Evolutionary conservation across 2,113 vertebrate species (phyloP).

Genomic region (Bungarus multicinctus): DNA sequence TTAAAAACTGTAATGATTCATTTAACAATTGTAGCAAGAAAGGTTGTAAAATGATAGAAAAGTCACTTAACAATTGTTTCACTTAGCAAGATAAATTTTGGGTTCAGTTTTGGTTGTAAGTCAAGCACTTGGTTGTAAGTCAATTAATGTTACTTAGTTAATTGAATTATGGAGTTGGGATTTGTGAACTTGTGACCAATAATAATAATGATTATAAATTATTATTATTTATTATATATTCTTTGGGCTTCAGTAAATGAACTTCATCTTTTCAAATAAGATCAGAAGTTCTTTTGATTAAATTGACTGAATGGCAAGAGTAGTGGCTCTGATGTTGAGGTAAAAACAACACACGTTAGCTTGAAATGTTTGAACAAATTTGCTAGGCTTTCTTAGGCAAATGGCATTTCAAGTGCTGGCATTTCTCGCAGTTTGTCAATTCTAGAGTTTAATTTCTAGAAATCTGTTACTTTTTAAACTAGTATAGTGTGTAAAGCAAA

Average conservation of each 20-base stretch:
- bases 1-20: no score
- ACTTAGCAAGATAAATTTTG: no score
- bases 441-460: constrained; percentile 19
- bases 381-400: neutral
- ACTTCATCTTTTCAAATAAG: neutral
- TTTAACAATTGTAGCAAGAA: no score
- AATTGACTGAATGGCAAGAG: neutral
- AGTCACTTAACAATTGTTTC: no score
- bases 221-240: no score
- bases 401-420: neutral
- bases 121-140: no score
- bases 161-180: neutral
- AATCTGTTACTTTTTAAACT: constrained; percentile 10
- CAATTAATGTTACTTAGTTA: neutral
- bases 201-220: no score
- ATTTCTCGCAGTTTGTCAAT: neutral
- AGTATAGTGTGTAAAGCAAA: constrained; percentile 9
- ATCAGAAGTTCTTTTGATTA: neutral
- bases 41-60: no score
- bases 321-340: neutral
- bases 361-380: neutral
- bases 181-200: neutral
- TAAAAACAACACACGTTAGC: neutral
- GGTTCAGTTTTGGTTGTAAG: no score
- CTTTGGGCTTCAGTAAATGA: neutral